Percentiles rank a stretch among this genome's conserved stretches.
Conservation (phyloP, 2,113 vertebrate species). For the Pyxicephalus adspersus region DNA sequence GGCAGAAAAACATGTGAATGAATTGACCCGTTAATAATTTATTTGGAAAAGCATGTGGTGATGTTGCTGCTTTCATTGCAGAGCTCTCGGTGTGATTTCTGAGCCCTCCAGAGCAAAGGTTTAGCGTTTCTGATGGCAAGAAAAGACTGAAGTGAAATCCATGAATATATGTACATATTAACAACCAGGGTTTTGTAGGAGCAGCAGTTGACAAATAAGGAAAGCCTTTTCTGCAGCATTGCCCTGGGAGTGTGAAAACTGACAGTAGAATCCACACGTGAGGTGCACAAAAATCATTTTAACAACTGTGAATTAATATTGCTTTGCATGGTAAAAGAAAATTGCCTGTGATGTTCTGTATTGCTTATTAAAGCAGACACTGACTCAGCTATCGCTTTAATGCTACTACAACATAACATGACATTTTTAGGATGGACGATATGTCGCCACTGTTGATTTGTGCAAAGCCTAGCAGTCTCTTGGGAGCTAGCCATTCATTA, state of each 20-base stretch:
- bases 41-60: conserved; percentile 36
- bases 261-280: neutral
- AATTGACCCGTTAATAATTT: conserved; percentile 45
- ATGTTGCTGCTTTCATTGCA: neutral
- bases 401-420: neutral
- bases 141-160: conserved; percentile 17
- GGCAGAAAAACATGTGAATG: conserved; percentile 45
- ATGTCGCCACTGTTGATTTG: conserved; percentile 59
- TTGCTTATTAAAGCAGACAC: conserved; percentile 53
- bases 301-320: conserved; percentile 10
- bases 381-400: conserved; percentile 52
- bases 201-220: neutral
- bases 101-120: conserved; percentile 19
- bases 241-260: neutral
- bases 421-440: conserved; percentile 59
- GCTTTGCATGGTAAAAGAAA: conserved; percentile 4
- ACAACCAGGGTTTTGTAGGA: conserved; percentile 11
- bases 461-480: conserved; percentile 65
- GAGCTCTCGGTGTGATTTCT: conserved; percentile 14
- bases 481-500: conserved; percentile 78
- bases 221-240: neutral
- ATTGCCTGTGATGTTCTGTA: conserved; percentile 6
- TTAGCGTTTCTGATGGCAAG: conserved; percentile 25
- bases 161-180: conserved; percentile 47
- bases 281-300: neutral